These are phyloP conservation scores for Thunnus maccoyii DNA, from an alignment of 2,113 vertebrate species.

Conservation along the genomic window DNA sequence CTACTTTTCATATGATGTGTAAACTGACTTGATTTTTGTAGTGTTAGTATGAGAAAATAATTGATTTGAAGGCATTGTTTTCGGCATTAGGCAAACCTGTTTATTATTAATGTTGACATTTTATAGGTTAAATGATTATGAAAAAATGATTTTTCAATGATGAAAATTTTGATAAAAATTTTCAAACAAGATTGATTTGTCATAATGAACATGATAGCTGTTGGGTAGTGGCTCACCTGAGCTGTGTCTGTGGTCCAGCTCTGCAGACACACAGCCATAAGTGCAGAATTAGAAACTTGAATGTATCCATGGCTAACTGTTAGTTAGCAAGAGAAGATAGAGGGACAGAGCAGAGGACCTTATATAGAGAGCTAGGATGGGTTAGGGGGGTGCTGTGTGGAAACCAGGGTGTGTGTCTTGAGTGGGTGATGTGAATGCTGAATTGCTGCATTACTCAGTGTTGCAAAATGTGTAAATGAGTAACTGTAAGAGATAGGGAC, in stretches of 20 bases:
- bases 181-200: neutral
- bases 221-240: slow-evolving; percentile 66
- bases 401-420: neutral
- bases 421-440: slow-evolving; percentile 25
- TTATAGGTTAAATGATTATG: too few relatives aligned
- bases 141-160: too few relatives aligned
- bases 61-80: too few relatives aligned
- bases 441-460: slow-evolving; percentile 12
- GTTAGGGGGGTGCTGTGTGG: neutral
- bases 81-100: too few relatives aligned
- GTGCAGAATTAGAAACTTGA: slow-evolving; percentile 66
- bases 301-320: slow-evolving; percentile 73
- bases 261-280: slow-evolving; percentile 71
- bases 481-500: slow-evolving; percentile 65
- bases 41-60: too few relatives aligned
- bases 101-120: too few relatives aligned
- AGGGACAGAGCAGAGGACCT: neutral
- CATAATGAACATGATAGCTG: neutral
- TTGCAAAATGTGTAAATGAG: slow-evolving; percentile 71
- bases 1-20: too few relatives aligned
- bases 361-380: slow-evolving; percentile 56
- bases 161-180: too few relatives aligned
- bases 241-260: slow-evolving; percentile 21
- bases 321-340: slow-evolving; percentile 41
- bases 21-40: too few relatives aligned